These are phyloP conservation scores for Hypena proboscidalis DNA, from an alignment of 2,888 invertebrate species.

Conservation along the genomic window DNA sequence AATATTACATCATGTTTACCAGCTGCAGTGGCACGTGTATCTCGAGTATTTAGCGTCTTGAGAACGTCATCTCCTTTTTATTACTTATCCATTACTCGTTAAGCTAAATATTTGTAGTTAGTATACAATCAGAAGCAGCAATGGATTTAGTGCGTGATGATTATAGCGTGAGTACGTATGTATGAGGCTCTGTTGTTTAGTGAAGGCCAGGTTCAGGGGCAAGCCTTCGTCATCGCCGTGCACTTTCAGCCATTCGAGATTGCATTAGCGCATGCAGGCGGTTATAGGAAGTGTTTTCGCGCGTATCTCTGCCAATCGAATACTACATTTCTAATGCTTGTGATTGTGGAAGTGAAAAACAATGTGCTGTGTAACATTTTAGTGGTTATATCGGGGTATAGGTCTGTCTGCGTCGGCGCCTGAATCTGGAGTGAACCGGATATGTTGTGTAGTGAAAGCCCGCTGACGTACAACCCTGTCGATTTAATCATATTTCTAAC, in stretches of 20 bases:
- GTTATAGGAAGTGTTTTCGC: slow-evolving; percentile 39
- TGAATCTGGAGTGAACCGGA: no score
- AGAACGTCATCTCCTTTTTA: slow-evolving; percentile 11
- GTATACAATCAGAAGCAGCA: slow-evolving; percentile 9
- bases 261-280: slow-evolving; percentile 37
- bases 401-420: no score
- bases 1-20: slow-evolving; percentile 62
- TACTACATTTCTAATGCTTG: no score
- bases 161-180: not conserved
- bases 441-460: no score
- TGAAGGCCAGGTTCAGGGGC: slow-evolving; percentile 57
- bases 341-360: no score
- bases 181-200: slow-evolving; percentile 9
- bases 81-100: slow-evolving; percentile 38
- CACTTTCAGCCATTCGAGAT: slow-evolving; percentile 50
- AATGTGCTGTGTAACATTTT: no score
- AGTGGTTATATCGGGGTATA: no score
- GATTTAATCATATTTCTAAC: no score
- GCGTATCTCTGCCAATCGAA: slow-evolving; percentile 30
- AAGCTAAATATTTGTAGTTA: slow-evolving; percentile 2
- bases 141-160: slow-evolving; percentile 15
- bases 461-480: no score
- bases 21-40: slow-evolving; percentile 63
- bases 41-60: slow-evolving; percentile 21
- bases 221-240: slow-evolving; percentile 48